Evolutionary conservation across 2,797 vertebrate genomes (phyloP), one percentile per base, ranked within the genome.

Genomic region (Labroides dimidiatus): DNA sequence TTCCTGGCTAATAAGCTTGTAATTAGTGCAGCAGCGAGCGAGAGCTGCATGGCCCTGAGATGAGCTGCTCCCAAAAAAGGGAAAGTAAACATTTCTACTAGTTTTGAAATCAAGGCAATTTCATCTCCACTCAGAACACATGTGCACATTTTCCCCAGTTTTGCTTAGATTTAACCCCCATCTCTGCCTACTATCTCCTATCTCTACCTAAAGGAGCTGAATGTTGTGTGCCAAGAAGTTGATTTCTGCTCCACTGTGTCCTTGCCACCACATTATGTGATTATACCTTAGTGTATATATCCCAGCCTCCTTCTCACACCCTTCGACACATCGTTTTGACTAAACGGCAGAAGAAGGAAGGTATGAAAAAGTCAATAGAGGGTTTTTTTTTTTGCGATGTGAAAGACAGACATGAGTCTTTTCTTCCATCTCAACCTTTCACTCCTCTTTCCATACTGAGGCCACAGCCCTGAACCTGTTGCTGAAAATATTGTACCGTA

Each of bases 11-110:
- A 91, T 89, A 85, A 82, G 78, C 77, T 84, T 85, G 82, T 89
- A 92, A 94, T 94, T 93, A 93, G 88, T 82, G 63, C 76, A 61
- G 74, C 83, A 57, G 59, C 73, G 69, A 57, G 57, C 72, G 67
- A 85, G 85, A 90, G 85, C 75, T 70, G 77, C 69, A 55, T 51
- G 76, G 75, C 80, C 78, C 76, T 76, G 83, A 86, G 75, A 87
- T 43, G 37, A 86, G 82, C 59, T 77, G 74, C 69, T 78, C 64
- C 61, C 80, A 82, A 81, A 61, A 53, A 70, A 67, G 68, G 10
- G n/a, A 20, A 49, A 48, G 43, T 80, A 82, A 85, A 83, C 75
- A 69, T 76, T 89, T 83, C 60, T 69, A 19, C 50, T 75, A 58
- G 41, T 77, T 88, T 85, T 88, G 69, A 78, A 80, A 89, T 88